These are phyloP conservation scores for Paratilapia polleni DNA, from an alignment of 2,113 vertebrate genomes.

Conservation along the genomic window DNA sequence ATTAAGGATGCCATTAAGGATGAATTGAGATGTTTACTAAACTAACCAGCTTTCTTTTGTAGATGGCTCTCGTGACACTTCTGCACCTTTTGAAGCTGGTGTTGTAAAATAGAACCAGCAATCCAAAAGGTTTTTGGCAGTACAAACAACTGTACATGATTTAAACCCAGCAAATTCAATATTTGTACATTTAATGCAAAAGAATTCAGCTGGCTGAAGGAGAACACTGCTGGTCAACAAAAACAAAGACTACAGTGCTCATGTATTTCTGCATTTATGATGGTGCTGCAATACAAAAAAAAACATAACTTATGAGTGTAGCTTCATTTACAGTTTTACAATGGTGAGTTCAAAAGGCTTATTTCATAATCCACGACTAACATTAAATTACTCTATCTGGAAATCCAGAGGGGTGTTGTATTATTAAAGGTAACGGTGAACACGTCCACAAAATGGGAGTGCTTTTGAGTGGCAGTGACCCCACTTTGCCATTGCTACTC, in stretches of 20 bases:
- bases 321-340: slow-evolving; percentile 3
- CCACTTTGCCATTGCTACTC: background rate
- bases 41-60: background rate
- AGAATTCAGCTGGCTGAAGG: background rate
- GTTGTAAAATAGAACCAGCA: background rate
- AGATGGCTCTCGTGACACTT: background rate
- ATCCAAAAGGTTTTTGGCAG: background rate
- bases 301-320: slow-evolving; percentile 20
- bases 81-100: background rate
- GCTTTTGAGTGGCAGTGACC: slow-evolving; percentile 2
- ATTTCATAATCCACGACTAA: slow-evolving; percentile 32
- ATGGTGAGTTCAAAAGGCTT: slow-evolving; percentile 13
- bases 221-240: background rate
- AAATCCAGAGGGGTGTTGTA: background rate
- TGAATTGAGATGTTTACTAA: background rate
- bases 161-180: background rate
- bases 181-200: background rate
- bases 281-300: slow-evolving; percentile 36
- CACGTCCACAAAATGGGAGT: background rate
- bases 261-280: slow-evolving; percentile 18
- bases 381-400: background rate
- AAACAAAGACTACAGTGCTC: background rate
- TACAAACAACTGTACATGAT: background rate
- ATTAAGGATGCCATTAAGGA: too few relatives aligned
- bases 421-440: background rate